These are phyloP conservation scores for Podabrus alpinus DNA, from an alignment of 2,888 invertebrate species.

Conservation along the genomic window DNA sequence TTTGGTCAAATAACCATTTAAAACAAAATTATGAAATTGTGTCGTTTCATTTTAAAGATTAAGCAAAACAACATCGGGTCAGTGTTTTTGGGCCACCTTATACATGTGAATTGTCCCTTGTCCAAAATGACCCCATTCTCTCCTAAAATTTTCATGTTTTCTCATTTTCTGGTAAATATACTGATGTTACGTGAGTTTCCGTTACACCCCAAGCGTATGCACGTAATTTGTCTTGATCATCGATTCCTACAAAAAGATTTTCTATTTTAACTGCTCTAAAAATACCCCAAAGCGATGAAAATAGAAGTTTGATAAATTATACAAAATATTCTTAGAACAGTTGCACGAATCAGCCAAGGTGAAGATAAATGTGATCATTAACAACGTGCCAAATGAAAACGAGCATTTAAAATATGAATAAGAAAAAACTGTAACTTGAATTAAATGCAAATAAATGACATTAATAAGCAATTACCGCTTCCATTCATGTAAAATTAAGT, in stretches of 20 bases:
- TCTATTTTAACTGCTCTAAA: background rate
- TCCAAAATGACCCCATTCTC: background rate
- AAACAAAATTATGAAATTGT: too few species aligned
- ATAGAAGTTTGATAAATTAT: conserved; percentile 3
- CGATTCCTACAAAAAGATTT: background rate
- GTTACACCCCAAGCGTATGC: background rate
- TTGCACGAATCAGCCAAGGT: conserved; percentile 1
- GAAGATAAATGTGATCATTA: conserved; percentile 4
- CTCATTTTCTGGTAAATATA: background rate
- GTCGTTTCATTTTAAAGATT: too few species aligned
- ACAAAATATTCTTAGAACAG: background rate
- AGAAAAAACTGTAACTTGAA: background rate
- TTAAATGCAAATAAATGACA: background rate
- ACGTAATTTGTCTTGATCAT: background rate
- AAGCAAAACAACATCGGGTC: too few species aligned
- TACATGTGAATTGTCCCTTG: background rate
- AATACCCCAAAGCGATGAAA: background rate
- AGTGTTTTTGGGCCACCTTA: too few species aligned
- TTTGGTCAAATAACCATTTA: too few species aligned
- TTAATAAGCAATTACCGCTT: background rate
- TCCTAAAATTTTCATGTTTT: background rate
- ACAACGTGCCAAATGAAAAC: conserved; percentile 2
- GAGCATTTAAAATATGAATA: background rate
- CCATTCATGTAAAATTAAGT: background rate
- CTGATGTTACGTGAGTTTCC: background rate